Base-by-base conservation (phyloP, 2,113 vertebrate species). In the Emydura subglobosa region DNA sequence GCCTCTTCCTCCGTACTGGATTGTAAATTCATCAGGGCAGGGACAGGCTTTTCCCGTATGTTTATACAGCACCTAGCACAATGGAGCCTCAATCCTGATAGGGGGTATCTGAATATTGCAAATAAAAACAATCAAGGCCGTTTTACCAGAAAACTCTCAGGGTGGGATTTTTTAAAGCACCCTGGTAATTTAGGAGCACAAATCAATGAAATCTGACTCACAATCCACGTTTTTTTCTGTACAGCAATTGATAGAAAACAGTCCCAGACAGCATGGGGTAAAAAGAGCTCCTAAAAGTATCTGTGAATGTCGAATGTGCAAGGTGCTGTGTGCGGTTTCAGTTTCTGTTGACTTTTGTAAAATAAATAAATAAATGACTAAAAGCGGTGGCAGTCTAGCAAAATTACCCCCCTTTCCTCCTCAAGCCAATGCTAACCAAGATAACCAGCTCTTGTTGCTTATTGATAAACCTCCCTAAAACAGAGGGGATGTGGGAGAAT, bases 221-320 rank as follows among this genome's bases (percentile, higher is more conserved):
- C 24, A 90, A 90, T 82, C 4, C 1, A n/a, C 2, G 29, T 0
- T 72, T 39, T 19, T 4, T 84, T 84, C 17, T 51, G 34, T 54
- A 39, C 84, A 57, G 31, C 61, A 80, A 55, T 0, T 25, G 14
- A 88, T 4, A 22, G 87, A 89, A 17, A 72, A 2, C 14, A 86
- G 51, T 55, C 24, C 55, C 3, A 59, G n/a, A 61, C 5, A 57
- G 5, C 3, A 94, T n/a, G 82, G 39, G 82, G 83, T 79, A 6
- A 53, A 53, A 53, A 42, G 81, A 47, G 9, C 1, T 54, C 27
- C 4, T 39, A 39, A 25, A 76, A 88, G 50, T 31, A 72, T 9
- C 1, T 25, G 5, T 57, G 4, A 54, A 13, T 57, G 39, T 51
- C 2, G 49, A 54, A 85, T 2, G 1, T 79, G 7, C 1, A 29